phyloP scores from a whole-genome alignment of 2,797 vertebrate species.

The Chaetophractus vellerosus region DNA sequence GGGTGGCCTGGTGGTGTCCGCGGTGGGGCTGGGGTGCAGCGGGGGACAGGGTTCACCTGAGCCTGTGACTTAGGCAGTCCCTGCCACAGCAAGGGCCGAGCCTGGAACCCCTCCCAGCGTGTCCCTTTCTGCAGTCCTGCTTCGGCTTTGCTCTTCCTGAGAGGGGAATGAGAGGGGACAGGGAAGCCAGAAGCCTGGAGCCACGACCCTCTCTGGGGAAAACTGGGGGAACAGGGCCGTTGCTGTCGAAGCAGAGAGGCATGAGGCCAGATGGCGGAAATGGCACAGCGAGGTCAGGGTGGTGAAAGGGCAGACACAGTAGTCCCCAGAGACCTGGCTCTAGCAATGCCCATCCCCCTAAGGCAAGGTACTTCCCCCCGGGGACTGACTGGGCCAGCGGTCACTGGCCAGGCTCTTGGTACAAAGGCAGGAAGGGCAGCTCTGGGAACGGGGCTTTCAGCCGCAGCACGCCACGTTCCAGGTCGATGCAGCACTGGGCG shows the following conservation, averaged over 20 bases:
- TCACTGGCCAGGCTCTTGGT: slow-evolving; percentile 87
- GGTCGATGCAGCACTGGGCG: slow-evolving; percentile 95
- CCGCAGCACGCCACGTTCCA: slow-evolving; percentile 92
- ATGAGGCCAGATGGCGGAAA: background rate
- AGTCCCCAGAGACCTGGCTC: slow-evolving; percentile 50
- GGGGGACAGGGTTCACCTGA: background rate
- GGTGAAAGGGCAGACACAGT: background rate
- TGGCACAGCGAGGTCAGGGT: slow-evolving; percentile 51
- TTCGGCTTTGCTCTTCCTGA: background rate
- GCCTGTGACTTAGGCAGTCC: background rate
- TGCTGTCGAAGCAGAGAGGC: slow-evolving; percentile 40
- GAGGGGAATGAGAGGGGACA: background rate
- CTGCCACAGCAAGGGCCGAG: background rate
- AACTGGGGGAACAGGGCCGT: background rate
- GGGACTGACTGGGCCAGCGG: background rate
- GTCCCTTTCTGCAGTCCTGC: background rate
- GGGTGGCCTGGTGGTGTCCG: background rate
- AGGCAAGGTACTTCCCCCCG: slow-evolving; percentile 59
- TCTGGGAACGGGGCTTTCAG: slow-evolving; percentile 92
- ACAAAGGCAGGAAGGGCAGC: slow-evolving; percentile 93
- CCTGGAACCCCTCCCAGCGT: background rate
- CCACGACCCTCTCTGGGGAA: background rate
- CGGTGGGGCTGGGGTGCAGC: background rate
- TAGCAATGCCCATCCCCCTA: slow-evolving; percentile 29
- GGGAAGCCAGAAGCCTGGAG: slow-evolving; percentile 15